These are phyloP conservation scores for Pristionchus entomophagus DNA, from an alignment of 2,888 invertebrate species.

Conservation along the genomic window DNA sequence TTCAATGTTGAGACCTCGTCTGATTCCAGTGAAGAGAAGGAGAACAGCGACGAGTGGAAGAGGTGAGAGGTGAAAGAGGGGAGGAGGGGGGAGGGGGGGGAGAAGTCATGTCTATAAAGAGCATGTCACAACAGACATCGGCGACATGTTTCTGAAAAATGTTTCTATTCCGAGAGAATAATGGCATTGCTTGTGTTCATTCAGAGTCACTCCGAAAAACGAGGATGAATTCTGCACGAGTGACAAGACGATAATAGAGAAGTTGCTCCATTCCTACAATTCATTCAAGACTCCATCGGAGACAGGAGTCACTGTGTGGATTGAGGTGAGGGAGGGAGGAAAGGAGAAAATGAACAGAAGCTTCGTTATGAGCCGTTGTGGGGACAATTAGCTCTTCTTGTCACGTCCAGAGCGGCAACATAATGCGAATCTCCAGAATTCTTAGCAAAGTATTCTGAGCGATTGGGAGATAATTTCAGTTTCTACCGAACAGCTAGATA, in stretches of 20 bases:
- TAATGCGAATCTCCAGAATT: too few relatives aligned
- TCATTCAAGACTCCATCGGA: constrained; percentile 67
- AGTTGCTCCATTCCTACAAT: constrained; percentile 65
- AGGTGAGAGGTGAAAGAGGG: not conserved
- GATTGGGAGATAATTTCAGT: too few relatives aligned
- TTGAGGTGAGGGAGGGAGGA: constrained; percentile 62
- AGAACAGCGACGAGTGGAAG: not conserved
- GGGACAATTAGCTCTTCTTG: too few relatives aligned
- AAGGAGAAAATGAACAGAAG: not conserved
- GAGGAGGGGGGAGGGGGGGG: too few relatives aligned
- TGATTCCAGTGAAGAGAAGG: not conserved
- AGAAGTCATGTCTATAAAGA: too few relatives aligned
- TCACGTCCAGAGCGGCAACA: too few relatives aligned
- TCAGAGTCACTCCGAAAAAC: constrained; percentile 57
- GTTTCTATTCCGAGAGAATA: too few relatives aligned
- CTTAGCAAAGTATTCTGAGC: too few relatives aligned
- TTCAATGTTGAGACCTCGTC: constrained; percentile 51
- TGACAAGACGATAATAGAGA: constrained; percentile 70
- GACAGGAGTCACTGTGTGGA: constrained; percentile 70
- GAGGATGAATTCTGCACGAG: constrained; percentile 66
- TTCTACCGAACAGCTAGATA: too few relatives aligned
- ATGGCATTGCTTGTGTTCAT: too few relatives aligned
- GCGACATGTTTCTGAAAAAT: too few relatives aligned
- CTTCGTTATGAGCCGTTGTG: not conserved
- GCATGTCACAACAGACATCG: too few relatives aligned